phyloP scores from a whole-genome alignment of 2,797 vertebrate species.

The Moxostoma hubbsi region DNA sequence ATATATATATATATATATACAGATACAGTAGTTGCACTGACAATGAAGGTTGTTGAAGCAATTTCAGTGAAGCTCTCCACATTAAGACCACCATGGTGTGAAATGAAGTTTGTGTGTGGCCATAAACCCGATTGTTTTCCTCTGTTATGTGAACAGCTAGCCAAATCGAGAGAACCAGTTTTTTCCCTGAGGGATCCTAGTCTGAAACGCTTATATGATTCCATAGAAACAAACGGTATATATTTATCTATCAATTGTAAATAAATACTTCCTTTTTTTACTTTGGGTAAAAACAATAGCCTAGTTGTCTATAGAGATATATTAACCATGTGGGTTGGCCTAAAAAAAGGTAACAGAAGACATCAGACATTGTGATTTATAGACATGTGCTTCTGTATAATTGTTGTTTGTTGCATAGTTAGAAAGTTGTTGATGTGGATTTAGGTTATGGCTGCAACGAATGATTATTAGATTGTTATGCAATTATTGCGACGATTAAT shows the following conservation, averaged over 20 bases:
- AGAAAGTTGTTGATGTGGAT: background rate
- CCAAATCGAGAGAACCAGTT: constrained; percentile 12
- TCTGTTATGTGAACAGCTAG: constrained; percentile 17
- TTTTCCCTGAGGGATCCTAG: constrained; percentile 2
- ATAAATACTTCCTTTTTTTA: background rate
- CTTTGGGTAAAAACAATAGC: background rate
- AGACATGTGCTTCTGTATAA: background rate
- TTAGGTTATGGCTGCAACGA: too few species aligned
- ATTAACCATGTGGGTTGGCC: too few species aligned
- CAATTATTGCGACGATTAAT: too few species aligned
- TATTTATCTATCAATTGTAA: background rate
- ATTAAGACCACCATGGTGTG: constrained; percentile 21
- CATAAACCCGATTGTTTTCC: constrained; percentile 14
- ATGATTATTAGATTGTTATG: too few species aligned
- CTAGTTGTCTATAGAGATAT: background rate
- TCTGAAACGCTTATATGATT: background rate
- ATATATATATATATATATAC: too few species aligned
- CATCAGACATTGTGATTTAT: background rate
- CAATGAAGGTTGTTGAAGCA: constrained; percentile 31
- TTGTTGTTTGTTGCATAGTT: background rate
- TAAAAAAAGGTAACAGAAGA: background rate
- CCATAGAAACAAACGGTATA: background rate
- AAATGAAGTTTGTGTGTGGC: constrained; percentile 25
- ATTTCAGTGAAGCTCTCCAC: constrained; percentile 9
- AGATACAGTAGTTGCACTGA: background rate